Base-by-base conservation (phyloP, 2,797 vertebrate species). In the Coluber constrictor region DNA sequence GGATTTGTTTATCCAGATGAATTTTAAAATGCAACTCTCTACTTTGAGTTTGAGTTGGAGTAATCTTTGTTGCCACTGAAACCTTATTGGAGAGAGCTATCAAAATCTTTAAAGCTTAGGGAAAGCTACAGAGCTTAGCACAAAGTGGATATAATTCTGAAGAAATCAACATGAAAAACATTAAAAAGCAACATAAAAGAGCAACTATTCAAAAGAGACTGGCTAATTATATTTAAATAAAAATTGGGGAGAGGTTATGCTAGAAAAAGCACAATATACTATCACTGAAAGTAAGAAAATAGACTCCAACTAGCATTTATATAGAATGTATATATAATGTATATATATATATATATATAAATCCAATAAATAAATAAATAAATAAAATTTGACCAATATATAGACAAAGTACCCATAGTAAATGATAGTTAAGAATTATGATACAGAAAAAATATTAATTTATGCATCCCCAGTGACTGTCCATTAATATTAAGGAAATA, bases 1-100 rank as follows among this genome's bases (percentile, higher is more conserved):
- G 91, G 79, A 90, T 93, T 93, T 96, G 95, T 96, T 96, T 95
- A 54, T 95, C 89, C 94, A 95, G 96, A 94, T 96, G 95, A 89
- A 92, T 87, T 91, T 90, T 93, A 90, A 59, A 16, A 90, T 93
- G 90, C 87, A 86, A 93, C 93, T 94, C 94, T 95, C 92, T 83
- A 0, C 51, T 90, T 29, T 94, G 94, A 89, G 92, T 96, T 57
- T 94, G 86, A 91, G 93, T 91, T 79, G 94, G 86, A 12, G 90
- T 93, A 47, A 88, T 95, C 90, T 90, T 93, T 88, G 66, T 90
- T 95, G 63, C 74, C 29, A 55, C 47, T 18, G 12, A 88, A 88
- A 90, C 29, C 37, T 90, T 74, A 86, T 47, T 87, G 63, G 43
- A 63, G 56, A 79, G 12, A 79, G 86, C 86, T 37, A 93, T 93